Percentiles rank a stretch among this genome's conserved stretches.
Conservation (phyloP, 2,113 vertebrate genomes). For the Polyodon spathula region DNA sequence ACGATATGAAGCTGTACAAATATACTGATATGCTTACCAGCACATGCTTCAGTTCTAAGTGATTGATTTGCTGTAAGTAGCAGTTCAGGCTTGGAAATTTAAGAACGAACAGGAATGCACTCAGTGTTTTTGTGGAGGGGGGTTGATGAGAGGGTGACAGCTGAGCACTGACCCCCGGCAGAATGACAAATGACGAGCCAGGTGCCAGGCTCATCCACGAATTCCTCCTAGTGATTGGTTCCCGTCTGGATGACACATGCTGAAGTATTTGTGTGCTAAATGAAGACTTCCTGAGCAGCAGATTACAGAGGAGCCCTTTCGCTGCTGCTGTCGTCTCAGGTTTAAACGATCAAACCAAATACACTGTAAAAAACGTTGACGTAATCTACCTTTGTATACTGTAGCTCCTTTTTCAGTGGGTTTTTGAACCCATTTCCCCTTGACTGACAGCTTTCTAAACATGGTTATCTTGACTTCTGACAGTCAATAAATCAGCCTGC, state of each 20-base stretch:
- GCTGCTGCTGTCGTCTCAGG: no score
- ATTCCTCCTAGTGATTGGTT: conserved; percentile 33
- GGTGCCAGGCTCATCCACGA: conserved; percentile 52
- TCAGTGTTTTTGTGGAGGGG: conserved; percentile 41
- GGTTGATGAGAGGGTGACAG: conserved; percentile 72
- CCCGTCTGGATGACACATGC: conserved; percentile 34
- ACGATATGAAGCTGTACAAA: background rate
- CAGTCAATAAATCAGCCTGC: no score
- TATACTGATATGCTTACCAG: no score
- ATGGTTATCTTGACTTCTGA: no score
- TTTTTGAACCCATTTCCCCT: no score
- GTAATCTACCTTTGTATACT: no score
- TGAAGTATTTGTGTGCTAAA: conserved; percentile 42
- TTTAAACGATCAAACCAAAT: no score
- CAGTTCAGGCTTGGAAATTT: conserved; percentile 54
- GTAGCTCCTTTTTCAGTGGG: no score
- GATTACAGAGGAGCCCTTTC: background rate
- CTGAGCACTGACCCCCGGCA: conserved; percentile 66
- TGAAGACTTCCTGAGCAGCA: conserved; percentile 59
- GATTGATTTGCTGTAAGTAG: conserved; percentile 51
- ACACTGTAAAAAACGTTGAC: no score
- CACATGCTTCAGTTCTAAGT: no score
- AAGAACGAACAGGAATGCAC: conserved; percentile 54
- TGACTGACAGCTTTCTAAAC: no score
- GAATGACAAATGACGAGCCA: conserved; percentile 73